A percentile compares a stretch with the other conserved stretches of the same genome.
Evolutionary conservation across 2,888 invertebrate species (phyloP).

Genomic region (Opisthograptis luteolata): DNA sequence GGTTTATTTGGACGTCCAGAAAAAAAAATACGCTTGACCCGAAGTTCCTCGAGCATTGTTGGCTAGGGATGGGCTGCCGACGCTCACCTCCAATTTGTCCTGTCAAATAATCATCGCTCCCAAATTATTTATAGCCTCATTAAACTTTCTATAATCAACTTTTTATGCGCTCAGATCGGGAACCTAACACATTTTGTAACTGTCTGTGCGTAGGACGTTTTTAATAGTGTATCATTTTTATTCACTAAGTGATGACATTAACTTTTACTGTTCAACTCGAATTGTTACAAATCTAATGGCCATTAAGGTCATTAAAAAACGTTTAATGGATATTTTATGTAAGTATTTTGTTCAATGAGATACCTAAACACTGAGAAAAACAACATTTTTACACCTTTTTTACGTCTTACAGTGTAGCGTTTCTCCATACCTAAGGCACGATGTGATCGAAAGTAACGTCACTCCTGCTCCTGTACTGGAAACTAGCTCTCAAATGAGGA

Average conservation of each 20-base stretch:
- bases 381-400: conserved; percentile 13
- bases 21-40: conserved; percentile 69
- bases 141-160: conserved; percentile 76
- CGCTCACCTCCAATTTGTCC: conserved; percentile 79
- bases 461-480: too few species aligned
- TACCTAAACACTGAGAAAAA: conserved; percentile 10
- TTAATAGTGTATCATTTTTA: conserved; percentile 70
- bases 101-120: conserved; percentile 72
- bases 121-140: conserved; percentile 77
- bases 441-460: too few species aligned
- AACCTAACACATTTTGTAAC: conserved; percentile 42
- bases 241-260: conserved; percentile 54
- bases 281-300: conserved; percentile 56
- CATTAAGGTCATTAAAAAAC: conserved; percentile 46
- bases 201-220: conserved; percentile 62
- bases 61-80: conserved; percentile 47
- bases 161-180: conserved; percentile 41
- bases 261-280: conserved; percentile 47
- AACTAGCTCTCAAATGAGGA: too few species aligned
- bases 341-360: conserved; percentile 38
- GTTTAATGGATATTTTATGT: conserved; percentile 45
- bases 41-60: conserved; percentile 62
- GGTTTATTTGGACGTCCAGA: conserved; percentile 69
- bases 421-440: too few species aligned
- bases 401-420: too few species aligned